These are phyloP conservation scores for Malachius bipustulatus DNA, from an alignment of 2,888 invertebrate genomes.

Conservation along the genomic window DNA sequence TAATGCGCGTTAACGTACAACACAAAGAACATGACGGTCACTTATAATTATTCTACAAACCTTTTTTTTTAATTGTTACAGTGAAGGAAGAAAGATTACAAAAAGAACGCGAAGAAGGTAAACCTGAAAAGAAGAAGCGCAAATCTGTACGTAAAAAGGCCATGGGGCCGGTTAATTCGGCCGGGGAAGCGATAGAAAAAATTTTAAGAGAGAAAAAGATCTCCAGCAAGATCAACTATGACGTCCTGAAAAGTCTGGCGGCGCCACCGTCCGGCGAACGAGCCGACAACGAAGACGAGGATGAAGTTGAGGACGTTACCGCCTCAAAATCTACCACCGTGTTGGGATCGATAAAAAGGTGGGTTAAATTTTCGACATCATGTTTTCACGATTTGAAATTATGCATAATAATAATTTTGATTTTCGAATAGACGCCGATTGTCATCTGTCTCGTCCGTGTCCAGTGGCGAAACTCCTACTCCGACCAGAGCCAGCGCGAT, in stretches of 20 bases:
- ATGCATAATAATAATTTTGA: too few species aligned
- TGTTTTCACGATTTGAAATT: too few species aligned
- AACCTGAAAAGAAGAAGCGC: slow-evolving; percentile 68
- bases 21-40: too few species aligned
- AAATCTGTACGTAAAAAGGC: slow-evolving; percentile 50
- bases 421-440: too few species aligned
- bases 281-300: slow-evolving; percentile 10
- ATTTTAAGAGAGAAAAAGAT: slow-evolving; percentile 93
- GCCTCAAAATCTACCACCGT: too few species aligned
- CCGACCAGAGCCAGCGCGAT: too few species aligned
- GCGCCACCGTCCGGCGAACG: slow-evolving; percentile 22
- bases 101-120: slow-evolving; percentile 76
- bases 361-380: too few species aligned
- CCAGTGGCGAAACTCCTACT: too few species aligned
- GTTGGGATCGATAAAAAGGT: too few species aligned
- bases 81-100: slow-evolving; percentile 72
- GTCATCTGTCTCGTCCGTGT: too few species aligned
- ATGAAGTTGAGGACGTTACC: neutral
- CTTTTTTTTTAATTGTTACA: slow-evolving; percentile 32
- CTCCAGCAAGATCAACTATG: slow-evolving; percentile 95
- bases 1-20: too few species aligned
- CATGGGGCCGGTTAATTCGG: slow-evolving; percentile 53
- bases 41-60: too few species aligned
- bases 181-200: slow-evolving; percentile 89
- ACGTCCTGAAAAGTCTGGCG: slow-evolving; percentile 75